These are phyloP conservation scores for Polypedilum vanderplanki DNA, from an alignment of 1,140 invertebrate genomes.

Conservation along the genomic window DNA sequence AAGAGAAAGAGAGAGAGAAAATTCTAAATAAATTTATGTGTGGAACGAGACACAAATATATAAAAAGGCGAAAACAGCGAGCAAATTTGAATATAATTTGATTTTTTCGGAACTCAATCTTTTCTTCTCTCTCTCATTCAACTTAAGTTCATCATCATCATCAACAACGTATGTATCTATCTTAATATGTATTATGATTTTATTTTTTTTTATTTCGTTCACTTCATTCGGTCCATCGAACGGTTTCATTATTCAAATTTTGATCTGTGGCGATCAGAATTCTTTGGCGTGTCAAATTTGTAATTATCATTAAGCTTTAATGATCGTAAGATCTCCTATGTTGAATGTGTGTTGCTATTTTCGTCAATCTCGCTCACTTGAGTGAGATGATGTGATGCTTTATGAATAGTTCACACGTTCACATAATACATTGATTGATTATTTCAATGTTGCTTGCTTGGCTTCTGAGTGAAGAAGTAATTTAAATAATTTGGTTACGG, in stretches of 20 bases:
- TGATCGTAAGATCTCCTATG: constrained; percentile 10
- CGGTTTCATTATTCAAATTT: constrained; percentile 26
- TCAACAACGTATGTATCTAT: neutral
- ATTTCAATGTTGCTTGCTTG: neutral
- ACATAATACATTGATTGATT: constrained; percentile 27
- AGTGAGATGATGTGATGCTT: neutral
- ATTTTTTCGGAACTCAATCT: constrained; percentile 25
- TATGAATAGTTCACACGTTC: constrained; percentile 27
- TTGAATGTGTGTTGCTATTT: neutral
- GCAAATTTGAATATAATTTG: constrained; percentile 27
- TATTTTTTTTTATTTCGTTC: neutral
- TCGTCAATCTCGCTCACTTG: neutral
- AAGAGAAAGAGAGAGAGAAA: no score
- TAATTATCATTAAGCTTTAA: constrained; percentile 29
- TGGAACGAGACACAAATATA: no score
- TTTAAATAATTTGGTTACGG: constrained; percentile 25
- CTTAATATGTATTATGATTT: constrained; percentile 7
- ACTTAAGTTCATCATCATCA: no score
- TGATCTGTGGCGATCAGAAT: constrained; percentile 6
- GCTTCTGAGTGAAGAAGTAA: constrained; percentile 2
- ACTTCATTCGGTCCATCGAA: neutral
- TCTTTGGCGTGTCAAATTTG: constrained; percentile 22
- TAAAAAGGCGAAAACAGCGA: neutral
- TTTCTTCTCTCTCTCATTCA: neutral
- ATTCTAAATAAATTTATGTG: no score